Evolutionary conservation across 2,113 vertebrate genomes (phyloP), one percentile per base, ranked within the genome.

Genomic region (Camelus dromedarius): DNA sequence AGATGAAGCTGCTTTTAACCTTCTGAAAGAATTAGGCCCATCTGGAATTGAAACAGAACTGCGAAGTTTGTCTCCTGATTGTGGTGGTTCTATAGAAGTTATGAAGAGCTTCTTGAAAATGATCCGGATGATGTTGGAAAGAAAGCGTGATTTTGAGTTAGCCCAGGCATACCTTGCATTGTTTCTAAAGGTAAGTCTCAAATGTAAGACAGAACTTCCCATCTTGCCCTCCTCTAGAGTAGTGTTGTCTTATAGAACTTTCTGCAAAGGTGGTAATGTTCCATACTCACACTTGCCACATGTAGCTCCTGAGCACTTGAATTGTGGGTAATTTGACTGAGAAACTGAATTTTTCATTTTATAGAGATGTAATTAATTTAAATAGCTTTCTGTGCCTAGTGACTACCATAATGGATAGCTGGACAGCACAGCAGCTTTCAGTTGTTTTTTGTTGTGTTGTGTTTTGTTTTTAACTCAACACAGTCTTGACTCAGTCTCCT

Each of bases 111-210:
- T 99, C 96, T 97, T 99, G 66, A 98, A 97, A 79, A 99, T 99
- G 99, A 99, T 99, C 66, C 97, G 97, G 89, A 95, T 97, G 97
- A 99, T 99, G 99, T 94, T 99, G 98, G 91, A 97, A 11, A 99
- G 98, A 92, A 99, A 99, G 94, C 98, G 97, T 90, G 99, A 99
- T 98, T 99, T 99, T 3, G 99, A 99, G 85, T 98, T 99, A 89
- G 98, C 99, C 5, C 99, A 99, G n/a, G 99, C 99, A 0, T 99
- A 99, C 96, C 99, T 99, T 85, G 99, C 99, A 0, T 98, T 99
- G 1, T 99, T 99, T 98, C 96, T 99, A 75, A 99, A 99, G 99
- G 99, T 99, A 98, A 96, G 93, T 91, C 50, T 48, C 35, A 32
- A 8, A 38, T 66, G 30, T 56, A 14, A 64, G 14, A 15, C 1